Conservation (phyloP, 1,140 invertebrate species). For the Drosophila neocordata region DNA sequence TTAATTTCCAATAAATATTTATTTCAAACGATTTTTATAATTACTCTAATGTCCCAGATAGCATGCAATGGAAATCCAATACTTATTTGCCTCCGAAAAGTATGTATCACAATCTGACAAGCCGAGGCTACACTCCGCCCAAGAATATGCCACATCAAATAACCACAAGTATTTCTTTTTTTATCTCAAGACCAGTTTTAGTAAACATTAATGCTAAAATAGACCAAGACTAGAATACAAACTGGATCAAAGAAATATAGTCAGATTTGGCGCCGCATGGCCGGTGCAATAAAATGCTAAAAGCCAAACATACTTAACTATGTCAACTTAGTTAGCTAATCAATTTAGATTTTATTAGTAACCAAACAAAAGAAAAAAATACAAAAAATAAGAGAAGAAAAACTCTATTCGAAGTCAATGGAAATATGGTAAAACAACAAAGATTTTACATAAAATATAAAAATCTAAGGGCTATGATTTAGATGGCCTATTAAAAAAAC, state of each 20-base stretch:
- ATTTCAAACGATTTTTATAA: no score
- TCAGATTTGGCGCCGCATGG: constrained; percentile 6
- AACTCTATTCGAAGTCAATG: constrained; percentile 15
- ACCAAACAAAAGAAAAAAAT: constrained; percentile 33
- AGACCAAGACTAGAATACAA: constrained; percentile 2
- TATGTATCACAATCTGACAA: background rate
- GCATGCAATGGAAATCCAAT: background rate
- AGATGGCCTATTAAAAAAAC: background rate
- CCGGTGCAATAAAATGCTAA: constrained; percentile 56
- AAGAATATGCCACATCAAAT: background rate
- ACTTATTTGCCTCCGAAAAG: background rate
- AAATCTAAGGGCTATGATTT: constrained; percentile 13
- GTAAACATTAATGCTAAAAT: background rate
- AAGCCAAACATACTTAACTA: constrained; percentile 24
- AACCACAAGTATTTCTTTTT: background rate
- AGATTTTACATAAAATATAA: constrained; percentile 19
- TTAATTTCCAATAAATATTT: no score
- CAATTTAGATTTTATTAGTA: constrained; percentile 35
- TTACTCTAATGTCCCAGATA: background rate
- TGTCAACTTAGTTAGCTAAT: constrained; percentile 30
- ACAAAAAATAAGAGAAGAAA: constrained; percentile 18
- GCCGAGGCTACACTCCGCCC: background rate
- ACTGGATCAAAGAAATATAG: background rate
- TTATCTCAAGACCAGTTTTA: background rate
- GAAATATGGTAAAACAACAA: constrained; percentile 37